These are phyloP conservation scores for Apamea crenata DNA, from an alignment of 2,888 invertebrate genomes.

Conservation along the genomic window DNA sequence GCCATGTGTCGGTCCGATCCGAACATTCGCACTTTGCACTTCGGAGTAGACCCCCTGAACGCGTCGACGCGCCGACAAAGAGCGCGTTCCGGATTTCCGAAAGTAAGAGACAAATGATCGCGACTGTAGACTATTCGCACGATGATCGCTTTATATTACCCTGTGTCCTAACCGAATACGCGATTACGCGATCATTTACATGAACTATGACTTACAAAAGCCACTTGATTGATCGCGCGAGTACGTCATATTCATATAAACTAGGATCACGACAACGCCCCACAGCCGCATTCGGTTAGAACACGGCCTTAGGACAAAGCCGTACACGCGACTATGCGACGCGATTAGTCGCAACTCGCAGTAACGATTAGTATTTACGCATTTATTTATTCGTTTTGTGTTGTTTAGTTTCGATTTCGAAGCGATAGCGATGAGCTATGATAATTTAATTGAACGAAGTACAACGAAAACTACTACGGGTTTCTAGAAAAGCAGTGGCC, in stretches of 20 bases:
- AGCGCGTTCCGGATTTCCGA: neutral
- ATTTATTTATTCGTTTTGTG: constrained; percentile 48
- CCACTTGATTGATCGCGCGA: neutral
- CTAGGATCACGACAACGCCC: neutral
- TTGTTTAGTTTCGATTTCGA: constrained; percentile 27
- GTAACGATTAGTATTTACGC: constrained; percentile 49
- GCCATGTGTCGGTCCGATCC: too few species aligned
- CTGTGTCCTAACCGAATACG: neutral
- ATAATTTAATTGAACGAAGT: neutral
- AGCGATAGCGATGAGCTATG: neutral
- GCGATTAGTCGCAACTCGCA: constrained; percentile 41
- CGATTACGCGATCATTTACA: neutral
- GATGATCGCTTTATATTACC: neutral
- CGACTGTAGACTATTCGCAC: neutral
- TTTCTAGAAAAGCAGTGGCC: neutral
- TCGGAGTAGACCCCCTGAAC: too few species aligned
- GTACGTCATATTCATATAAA: neutral
- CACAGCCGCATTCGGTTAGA: neutral
- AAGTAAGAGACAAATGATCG: neutral
- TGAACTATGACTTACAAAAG: neutral
- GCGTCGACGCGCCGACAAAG: neutral
- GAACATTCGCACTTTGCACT: too few species aligned
- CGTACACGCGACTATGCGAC: constrained; percentile 20
- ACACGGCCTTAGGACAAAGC: constrained; percentile 4
- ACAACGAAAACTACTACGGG: constrained; percentile 25